Evolutionary conservation across 2,113 vertebrate species (phyloP), one percentile per base, ranked within the genome.

Genomic region (Illadopsis cleaveri): DNA sequence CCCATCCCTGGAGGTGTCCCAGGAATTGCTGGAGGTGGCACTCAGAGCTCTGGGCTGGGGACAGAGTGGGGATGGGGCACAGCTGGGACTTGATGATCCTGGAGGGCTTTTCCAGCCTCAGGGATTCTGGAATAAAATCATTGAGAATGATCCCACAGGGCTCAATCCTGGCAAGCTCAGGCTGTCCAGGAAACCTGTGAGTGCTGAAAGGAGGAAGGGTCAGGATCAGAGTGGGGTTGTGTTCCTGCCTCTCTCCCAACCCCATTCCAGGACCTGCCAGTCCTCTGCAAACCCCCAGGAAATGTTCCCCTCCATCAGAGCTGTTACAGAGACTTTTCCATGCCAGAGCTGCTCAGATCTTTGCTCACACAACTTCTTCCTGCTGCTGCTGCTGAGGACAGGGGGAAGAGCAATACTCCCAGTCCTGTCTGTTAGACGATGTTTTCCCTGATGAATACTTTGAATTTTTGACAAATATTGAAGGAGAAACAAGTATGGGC

Each of bases 121-220:
- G 28, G 0, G 28, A 2, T 7, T 6, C 19, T 47, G 57, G 47
- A 40, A 38, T 56, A 15, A 21, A 42, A 8, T 14, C 3, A 6
- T 6, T 33, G 54, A 15, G 30, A 6, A 3, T 44, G 60, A 13
- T 71, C 11, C 31, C 11, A 0, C 1, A 2, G 0, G 2, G 25
- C 42, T 76, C 53, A 22, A 0, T 18, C 38, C 84, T 44, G 53
- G 53, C 4, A 16, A 11, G 40, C 5, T 6, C 57, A 27, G 57
- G 4, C 14, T 21, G 37, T 2, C 19, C 4, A 0, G 16, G 24
- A 15, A 33, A 10, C 4, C 7, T 9, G 12, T 9, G 51, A 23
- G 33, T 30, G 33, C 33, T 13, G 4, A 7, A 5, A 33, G 47
- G 31, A 76, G 61, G 27, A 10, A 12, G 12, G 22, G 18, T 1